A percentile compares a stretch with the other conserved stretches of the same genome.
phyloP scores from a whole-genome alignment of 2,888 invertebrate genomes.

The Orchesella flavescens region DNA sequence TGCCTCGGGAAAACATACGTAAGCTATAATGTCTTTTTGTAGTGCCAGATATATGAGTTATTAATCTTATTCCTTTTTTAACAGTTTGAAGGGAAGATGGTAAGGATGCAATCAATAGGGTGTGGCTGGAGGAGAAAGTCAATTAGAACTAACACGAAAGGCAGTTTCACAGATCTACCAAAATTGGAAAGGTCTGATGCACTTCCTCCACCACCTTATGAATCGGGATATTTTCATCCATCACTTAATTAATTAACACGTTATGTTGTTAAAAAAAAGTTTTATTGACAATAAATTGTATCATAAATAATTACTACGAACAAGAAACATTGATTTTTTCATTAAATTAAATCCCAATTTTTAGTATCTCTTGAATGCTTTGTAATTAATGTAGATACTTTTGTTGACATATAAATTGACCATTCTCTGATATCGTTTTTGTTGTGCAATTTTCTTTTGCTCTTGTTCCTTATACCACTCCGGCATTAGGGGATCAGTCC shows the following conservation, averaged over 20 bases:
- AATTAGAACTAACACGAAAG: slow-evolving; percentile 1
- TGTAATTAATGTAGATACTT: slow-evolving; percentile 38
- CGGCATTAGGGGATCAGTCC: slow-evolving; percentile 80
- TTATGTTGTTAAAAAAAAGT: too few species aligned
- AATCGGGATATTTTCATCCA: slow-evolving; percentile 55
- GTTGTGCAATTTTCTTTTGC: slow-evolving; percentile 47
- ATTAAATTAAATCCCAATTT: too few species aligned
- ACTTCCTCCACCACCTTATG: slow-evolving; percentile 50
- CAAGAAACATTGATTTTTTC: too few species aligned
- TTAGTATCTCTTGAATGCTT: slow-evolving; percentile 6
- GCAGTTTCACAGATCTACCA: slow-evolving; percentile 23
- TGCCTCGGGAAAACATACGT: slow-evolving; percentile 44
- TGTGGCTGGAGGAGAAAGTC: slow-evolving; percentile 17
- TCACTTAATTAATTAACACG: slow-evolving; percentile 25
- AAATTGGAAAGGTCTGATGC: slow-evolving; percentile 53
- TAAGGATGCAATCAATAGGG: slow-evolving; percentile 9
- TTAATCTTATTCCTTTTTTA: too few species aligned
- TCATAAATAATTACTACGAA: too few species aligned
- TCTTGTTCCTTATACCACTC: slow-evolving; percentile 80
- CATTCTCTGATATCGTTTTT: slow-evolving; percentile 59
- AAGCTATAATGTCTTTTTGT: neutral
- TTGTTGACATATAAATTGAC: slow-evolving; percentile 62
- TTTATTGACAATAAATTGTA: too few species aligned
- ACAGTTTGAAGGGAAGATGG: slow-evolving; percentile 26
- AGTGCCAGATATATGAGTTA: too few species aligned